Conservation (phyloP, 2,797 vertebrate genomes). For the Manis crassicaudata region DNA sequence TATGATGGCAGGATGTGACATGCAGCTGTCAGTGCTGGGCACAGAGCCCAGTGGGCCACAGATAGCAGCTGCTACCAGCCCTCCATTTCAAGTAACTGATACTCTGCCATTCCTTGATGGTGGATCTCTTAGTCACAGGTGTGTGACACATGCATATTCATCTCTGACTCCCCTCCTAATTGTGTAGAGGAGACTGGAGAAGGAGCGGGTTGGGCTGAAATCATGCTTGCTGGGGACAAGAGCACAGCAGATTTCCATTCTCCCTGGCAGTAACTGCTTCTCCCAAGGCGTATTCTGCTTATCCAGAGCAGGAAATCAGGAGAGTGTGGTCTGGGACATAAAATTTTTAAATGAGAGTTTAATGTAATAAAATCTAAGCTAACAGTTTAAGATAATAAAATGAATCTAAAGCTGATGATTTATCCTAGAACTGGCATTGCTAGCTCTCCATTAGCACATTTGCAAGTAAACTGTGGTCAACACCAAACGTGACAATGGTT, state of each 20-base stretch:
- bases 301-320: background rate
- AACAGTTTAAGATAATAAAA: conserved; percentile 1
- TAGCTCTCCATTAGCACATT: background rate
- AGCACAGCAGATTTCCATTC: background rate
- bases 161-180: conserved; percentile 1
- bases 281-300: background rate
- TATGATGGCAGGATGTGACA: background rate
- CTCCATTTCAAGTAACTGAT: conserved; percentile 70
- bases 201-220: background rate
- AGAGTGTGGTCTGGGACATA: background rate
- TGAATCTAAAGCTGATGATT: background rate
- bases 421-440: background rate
- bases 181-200: background rate
- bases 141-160: conserved; percentile 59
- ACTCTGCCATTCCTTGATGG: conserved; percentile 29
- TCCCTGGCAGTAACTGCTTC: background rate
- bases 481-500: background rate
- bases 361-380: background rate
- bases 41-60: conserved; percentile 10
- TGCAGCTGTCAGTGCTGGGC: conserved; percentile 69
- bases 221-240: background rate
- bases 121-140: conserved; percentile 57
- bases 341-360: background rate
- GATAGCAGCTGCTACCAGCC: conserved; percentile 67
- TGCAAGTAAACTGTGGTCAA: background rate